Evolutionary conservation across 2,797 vertebrate species (phyloP).

Genomic region (Sarcoramphus papa): DNA sequence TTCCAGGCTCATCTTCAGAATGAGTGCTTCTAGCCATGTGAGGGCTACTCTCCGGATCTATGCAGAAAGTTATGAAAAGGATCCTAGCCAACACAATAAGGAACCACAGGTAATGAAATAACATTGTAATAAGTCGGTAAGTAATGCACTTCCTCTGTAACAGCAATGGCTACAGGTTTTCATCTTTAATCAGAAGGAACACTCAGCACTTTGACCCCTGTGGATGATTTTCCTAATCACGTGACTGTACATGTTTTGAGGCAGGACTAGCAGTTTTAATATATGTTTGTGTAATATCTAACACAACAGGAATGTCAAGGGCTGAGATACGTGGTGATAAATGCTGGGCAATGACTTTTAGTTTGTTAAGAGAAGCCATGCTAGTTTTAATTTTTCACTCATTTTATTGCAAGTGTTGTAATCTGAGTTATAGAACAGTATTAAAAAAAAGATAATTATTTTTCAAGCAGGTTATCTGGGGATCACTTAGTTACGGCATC

Average conservation of each 20-base stretch:
- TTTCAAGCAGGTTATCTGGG: background rate
- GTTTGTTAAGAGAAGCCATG: background rate
- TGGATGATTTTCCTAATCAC: background rate
- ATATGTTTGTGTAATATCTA: background rate
- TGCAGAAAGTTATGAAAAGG: conserved; percentile 93
- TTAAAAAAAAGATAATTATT: background rate
- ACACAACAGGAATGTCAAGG: background rate
- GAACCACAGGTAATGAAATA: conserved; percentile 87
- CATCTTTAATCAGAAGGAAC: background rate
- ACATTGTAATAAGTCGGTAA: background rate
- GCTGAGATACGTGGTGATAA: background rate
- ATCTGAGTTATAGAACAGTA: background rate
- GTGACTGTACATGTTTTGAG: background rate
- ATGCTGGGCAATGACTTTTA: background rate
- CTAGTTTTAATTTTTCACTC: background rate
- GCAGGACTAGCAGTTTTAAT: background rate
- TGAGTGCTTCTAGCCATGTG: conserved; percentile 88
- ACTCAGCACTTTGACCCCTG: background rate
- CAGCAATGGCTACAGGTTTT: background rate
- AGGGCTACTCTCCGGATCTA: conserved; percentile 91
- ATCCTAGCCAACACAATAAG: conserved; percentile 87
- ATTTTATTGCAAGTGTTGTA: background rate
- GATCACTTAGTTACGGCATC: background rate
- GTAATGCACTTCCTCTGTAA: background rate
- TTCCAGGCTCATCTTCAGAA: conserved; percentile 90